Evolutionary conservation across 2,113 vertebrate species (phyloP).

Genomic region (Sprattus sprattus): DNA sequence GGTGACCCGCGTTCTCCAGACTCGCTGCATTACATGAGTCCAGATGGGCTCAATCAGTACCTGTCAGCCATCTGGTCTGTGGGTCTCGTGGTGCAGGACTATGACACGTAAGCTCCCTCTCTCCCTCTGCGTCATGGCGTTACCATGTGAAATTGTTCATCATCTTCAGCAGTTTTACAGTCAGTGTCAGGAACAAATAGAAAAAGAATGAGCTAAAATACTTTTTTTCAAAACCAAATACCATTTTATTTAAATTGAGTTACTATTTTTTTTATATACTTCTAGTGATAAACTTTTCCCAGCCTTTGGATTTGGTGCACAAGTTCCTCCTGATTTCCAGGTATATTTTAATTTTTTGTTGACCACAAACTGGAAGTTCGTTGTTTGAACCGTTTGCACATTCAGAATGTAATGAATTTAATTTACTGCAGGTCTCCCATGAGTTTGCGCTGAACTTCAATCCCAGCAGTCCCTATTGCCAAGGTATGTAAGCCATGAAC

Average conservation of each 20-base stretch:
- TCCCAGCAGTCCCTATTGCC: conserved; percentile 81
- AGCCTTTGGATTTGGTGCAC: conserved; percentile 91
- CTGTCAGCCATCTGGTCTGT: conserved; percentile 89
- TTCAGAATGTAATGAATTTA: conserved; percentile 19
- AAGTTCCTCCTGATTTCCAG: conserved; percentile 87
- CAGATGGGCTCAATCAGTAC: conserved; percentile 86
- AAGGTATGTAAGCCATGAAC: conserved; percentile 70
- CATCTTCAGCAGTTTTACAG: neutral
- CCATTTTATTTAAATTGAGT: neutral
- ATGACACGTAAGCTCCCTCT: conserved; percentile 74
- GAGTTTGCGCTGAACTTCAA: conserved; percentile 96
- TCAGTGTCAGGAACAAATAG: neutral
- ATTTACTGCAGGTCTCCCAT: conserved; percentile 79
- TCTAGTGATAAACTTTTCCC: conserved; percentile 89
- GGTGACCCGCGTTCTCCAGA: conserved; percentile 86
- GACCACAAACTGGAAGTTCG: neutral
- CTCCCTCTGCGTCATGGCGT: neutral
- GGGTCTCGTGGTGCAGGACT: conserved; percentile 90
- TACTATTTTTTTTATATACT: conserved; percentile 6
- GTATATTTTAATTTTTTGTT: conserved; percentile 58
- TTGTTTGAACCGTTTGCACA: neutral
- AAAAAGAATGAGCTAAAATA: neutral
- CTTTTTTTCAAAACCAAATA: neutral
- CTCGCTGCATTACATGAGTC: conserved; percentile 89
- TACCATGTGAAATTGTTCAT: neutral